Base-by-base conservation (phyloP, 2,113 vertebrate species). In the Syngnathus scovelli region DNA sequence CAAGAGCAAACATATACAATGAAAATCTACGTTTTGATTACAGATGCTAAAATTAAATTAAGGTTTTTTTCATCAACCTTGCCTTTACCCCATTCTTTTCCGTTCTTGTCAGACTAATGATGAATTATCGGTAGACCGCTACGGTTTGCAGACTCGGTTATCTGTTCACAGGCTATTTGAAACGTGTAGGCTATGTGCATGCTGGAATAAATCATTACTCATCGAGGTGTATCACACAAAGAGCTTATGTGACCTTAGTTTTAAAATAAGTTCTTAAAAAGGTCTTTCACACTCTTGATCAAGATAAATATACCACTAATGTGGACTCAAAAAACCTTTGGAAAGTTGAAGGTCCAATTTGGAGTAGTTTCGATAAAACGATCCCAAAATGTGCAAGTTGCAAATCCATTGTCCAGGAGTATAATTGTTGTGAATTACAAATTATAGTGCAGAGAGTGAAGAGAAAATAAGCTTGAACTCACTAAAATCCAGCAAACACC, bases 161-260 rank as follows among this genome's bases (percentile, higher is more conserved):
- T 89, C 81, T 78, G 59, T 41, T 64, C 70, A 54, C 6, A 27
- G 56, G 69, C 78, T 78, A 78, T 85, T 89, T 87, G 71, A 86
- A 87, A 84, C 70, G 46, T 83, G 76, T 83, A 80, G 78, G 73
- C 81, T 79, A 78, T 39, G 41, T 71, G 70, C 78, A 78, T 78
- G 78, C 67, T 66, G 77, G 83, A 85, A 91, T 89, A 89, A 90
- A 90, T 89, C 76, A 89, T 86, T 76, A 75, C 84, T 89, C 90
- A 91, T 91, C 89, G 10, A 46, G 63, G 52, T 48, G 67, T 71
- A 67, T 67, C 83, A 69, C 54, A 85, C 66, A 84, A 70, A 54
- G 65, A 74, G 70, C 64, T 62, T 69, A 66, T 44, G 44, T 61
- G 72, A 68, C 67, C 38, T 55, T 27, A 67, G 78, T 67, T 76